Conservation (phyloP, 1,140 invertebrate genomes). For the Globodera rostochiensis region DNA sequence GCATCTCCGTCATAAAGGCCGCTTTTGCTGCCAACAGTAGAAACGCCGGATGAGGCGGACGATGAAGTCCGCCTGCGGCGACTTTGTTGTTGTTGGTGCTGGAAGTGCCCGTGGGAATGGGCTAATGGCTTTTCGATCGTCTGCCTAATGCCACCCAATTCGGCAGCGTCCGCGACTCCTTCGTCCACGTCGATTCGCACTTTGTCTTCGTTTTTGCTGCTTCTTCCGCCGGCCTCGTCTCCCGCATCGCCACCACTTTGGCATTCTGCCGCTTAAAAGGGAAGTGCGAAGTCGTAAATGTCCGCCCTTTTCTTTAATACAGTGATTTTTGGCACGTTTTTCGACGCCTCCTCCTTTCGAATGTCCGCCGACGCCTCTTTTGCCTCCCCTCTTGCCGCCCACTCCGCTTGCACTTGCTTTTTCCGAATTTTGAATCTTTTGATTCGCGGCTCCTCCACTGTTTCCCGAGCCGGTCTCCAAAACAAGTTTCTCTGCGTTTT, state of each 20-base stretch:
- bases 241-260: not conserved
- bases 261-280: not conserved
- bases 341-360: not conserved
- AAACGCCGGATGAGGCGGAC: constrained; percentile 1
- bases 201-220: not conserved
- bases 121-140: not conserved
- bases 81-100: not conserved
- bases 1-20: constrained; percentile 16
- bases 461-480: not conserved
- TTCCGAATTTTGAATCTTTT: not conserved
- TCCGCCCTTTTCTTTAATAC: not conserved
- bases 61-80: constrained; percentile 8
- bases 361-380: constrained; percentile 15
- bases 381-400: constrained; percentile 15
- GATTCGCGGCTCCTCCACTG: not conserved
- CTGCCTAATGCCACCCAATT: constrained; percentile 3
- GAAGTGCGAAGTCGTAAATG: not conserved
- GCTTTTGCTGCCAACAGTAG: constrained; percentile 9
- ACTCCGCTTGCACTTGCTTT: not conserved
- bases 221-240: not conserved
- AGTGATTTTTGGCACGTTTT: not conserved
- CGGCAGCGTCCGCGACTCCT: not conserved
- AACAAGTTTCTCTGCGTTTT: constrained; percentile 4
- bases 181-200: not conserved
- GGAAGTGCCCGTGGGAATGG: not conserved